phyloP scores from a whole-genome alignment of 2,113 vertebrate species.

The Takifugu bimaculatus region DNA sequence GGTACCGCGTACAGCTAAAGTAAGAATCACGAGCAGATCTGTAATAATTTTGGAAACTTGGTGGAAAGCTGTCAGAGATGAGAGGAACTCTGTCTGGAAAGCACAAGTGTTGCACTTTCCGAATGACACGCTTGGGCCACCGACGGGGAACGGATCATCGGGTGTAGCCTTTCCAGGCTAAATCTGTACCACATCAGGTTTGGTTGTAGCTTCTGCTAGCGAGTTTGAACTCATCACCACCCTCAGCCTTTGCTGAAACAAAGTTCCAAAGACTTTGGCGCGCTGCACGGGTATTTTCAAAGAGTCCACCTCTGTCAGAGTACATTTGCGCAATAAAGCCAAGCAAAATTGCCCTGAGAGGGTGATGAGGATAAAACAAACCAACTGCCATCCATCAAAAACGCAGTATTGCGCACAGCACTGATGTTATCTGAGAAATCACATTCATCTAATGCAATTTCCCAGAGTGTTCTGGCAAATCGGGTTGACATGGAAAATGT shows the following conservation, averaged over 20 bases:
- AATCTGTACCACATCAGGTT: too few relatives aligned
- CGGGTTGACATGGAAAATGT: conserved; percentile 72
- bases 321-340: not conserved
- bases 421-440: conserved; percentile 65
- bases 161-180: too few relatives aligned
- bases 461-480: conserved; percentile 67
- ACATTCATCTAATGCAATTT: conserved; percentile 65
- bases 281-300: conserved; percentile 6
- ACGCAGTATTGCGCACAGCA: conserved; percentile 49
- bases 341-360: conserved; percentile 23
- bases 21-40: too few relatives aligned
- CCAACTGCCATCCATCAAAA: conserved; percentile 20
- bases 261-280: not conserved
- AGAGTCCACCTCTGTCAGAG: not conserved
- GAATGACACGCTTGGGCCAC: too few relatives aligned
- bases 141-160: too few relatives aligned
- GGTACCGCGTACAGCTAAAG: too few relatives aligned
- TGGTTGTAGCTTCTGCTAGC: too few relatives aligned
- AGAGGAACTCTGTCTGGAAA: too few relatives aligned
- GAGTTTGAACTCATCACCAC: too few relatives aligned
- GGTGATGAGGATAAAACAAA: conserved; percentile 9
- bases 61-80: too few relatives aligned
- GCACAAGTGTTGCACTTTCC: too few relatives aligned
- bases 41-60: too few relatives aligned
- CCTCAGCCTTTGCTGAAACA: not conserved